Base-by-base conservation (phyloP, 2,888 invertebrate genomes). In the Leptothorax acervorum region DNA sequence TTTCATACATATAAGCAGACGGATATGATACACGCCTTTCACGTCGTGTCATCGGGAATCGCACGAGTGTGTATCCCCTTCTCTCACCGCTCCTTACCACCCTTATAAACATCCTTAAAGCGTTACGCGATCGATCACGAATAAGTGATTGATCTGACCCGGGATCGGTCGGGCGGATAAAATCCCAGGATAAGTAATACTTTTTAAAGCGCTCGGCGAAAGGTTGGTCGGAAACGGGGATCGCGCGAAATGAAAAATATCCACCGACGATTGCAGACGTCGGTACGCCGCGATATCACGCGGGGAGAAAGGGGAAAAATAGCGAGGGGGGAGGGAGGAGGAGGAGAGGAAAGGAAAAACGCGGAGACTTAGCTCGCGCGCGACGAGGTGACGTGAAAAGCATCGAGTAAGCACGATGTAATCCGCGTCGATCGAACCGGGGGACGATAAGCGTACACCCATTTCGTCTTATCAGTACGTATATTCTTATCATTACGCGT, bases 111-210 rank as follows among this genome's bases (percentile, higher is more conserved):
- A 79, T 79, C 79, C 70, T 79, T 79, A 79, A 79, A 79, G 70
- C 70, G 70, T 70, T 45, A 48, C 70, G 79, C 79, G 70, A 79
- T 79, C 79, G 79, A 79, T 79, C 79, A 79, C 70, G 79, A 79
- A 79, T 79, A 70, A 70, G 79, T 79, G 79, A 79, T 79, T 79
- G 79, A 79, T 79, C 70, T 79, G 79, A 79, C 79, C 79, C 12
- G 79, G 60, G 79, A 79, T 79, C 79, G 68, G 78, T 70, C 79
- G 79, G 70, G 68, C 79, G 79, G 79, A 35, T 79, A 79, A 79
- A 79, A 79, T 79, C 79, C 79, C 79, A 48, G 79, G 79, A 60
- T 79, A 79, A 79, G 79, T 79, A 79, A 79, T 79, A 79, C 79
- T 70, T 70, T 70, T 70, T 70, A 79, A 79, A 79, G 79, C 79